Conservation (phyloP, 2,797 vertebrate species). For the Silurus lanzhouensis region DNA sequence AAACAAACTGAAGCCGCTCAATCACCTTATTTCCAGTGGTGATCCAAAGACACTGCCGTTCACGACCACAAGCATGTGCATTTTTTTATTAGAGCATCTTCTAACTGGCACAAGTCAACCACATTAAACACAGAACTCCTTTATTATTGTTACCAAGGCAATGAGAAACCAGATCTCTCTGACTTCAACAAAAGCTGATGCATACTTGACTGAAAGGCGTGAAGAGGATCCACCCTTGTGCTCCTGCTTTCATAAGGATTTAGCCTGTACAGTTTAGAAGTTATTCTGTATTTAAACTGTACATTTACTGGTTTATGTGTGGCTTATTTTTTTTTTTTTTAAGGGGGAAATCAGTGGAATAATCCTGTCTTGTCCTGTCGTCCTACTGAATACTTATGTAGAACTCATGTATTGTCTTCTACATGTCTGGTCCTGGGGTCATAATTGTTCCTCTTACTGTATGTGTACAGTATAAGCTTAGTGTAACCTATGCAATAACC, state of each 20-base stretch:
- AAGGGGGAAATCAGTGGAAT: not conserved
- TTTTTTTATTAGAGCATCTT: constrained; percentile 49
- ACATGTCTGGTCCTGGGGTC: not conserved
- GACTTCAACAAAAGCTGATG: constrained; percentile 31
- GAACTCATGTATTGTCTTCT: not conserved
- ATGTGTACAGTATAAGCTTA: not conserved
- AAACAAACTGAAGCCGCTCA: constrained; percentile 5
- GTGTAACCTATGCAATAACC: not conserved
- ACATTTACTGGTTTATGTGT: not conserved
- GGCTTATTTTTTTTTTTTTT: too few relatives aligned
- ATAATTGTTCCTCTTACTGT: not conserved
- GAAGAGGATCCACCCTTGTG: constrained; percentile 22
- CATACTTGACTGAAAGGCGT: constrained; percentile 36
- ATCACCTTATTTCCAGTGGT: constrained; percentile 51
- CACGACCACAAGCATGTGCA: constrained; percentile 54
- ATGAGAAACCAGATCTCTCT: constrained; percentile 40
- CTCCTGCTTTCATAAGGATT: constrained; percentile 3
- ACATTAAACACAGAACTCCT: constrained; percentile 37
- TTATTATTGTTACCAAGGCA: constrained; percentile 41
- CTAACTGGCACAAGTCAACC: constrained; percentile 44
- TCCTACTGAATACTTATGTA: not conserved
- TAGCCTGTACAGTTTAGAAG: not conserved
- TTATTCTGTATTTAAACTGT: not conserved
- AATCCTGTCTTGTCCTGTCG: not conserved
- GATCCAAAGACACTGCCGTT: constrained; percentile 52